Percentiles rank a stretch among this genome's conserved stretches.
These are phyloP conservation scores for Drosophila tanythrix DNA, from an alignment of 2,888 invertebrate genomes.

Conservation along the genomic window DNA sequence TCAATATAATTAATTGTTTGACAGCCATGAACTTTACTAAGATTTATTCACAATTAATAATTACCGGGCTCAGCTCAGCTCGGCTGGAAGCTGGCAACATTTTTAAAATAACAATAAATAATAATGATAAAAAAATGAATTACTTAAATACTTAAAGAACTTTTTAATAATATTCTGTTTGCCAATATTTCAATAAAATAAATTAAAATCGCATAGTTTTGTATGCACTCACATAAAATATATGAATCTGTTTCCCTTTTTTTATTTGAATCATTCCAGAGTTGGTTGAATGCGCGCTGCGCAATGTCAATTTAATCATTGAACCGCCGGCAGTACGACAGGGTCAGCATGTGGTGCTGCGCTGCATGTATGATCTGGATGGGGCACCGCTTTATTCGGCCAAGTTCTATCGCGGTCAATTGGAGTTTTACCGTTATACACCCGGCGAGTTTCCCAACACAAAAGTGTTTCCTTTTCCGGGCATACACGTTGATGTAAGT, in stretches of 20 bases:
- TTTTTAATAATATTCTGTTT: not conserved
- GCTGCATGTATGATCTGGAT: conserved; percentile 92
- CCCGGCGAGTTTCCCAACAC: conserved; percentile 90
- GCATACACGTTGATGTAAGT: conserved; percentile 94
- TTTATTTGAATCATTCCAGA: conserved; percentile 69
- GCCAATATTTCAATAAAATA: conserved; percentile 47
- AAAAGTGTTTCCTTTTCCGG: conserved; percentile 90
- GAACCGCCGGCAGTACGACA: conserved; percentile 89
- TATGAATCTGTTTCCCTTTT: conserved; percentile 2
- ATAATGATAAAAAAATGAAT: not conserved
- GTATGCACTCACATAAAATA: conserved; percentile 15
- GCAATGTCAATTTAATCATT: conserved; percentile 89
- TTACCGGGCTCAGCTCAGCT: no score
- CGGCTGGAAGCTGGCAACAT: not conserved
- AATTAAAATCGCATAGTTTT: conserved; percentile 39
- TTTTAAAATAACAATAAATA: not conserved
- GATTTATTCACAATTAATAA: not conserved
- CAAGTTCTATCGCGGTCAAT: conserved; percentile 93
- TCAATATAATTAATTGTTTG: not conserved
- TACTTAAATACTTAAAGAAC: not conserved
- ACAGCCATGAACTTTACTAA: not conserved
- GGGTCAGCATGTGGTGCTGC: conserved; percentile 89
- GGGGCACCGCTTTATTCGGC: conserved; percentile 92
- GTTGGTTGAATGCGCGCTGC: conserved; percentile 87
- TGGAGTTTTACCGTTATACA: conserved; percentile 93